Evolutionary conservation across 2,113 vertebrate species (phyloP), one percentile per base, ranked within the genome.

Genomic region (Nerophis ophidion): DNA sequence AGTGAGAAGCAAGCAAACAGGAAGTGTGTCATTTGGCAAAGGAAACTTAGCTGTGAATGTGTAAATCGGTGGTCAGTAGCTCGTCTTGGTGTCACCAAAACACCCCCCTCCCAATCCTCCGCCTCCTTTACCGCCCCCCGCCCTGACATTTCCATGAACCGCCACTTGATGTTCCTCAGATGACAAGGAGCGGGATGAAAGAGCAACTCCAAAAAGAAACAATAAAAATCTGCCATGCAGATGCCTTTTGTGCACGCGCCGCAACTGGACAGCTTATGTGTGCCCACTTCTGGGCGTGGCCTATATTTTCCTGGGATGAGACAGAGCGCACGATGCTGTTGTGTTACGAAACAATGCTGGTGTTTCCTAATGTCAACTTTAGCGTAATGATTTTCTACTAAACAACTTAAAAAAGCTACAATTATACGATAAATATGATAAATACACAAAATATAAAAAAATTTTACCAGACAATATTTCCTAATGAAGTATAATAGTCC

Each of bases 141-240:
- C 58, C 17, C 44, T 82, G 81, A 80, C 80, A 65, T 76, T 65
- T 71, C 68, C 49, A 57, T 82, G 84, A 86, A 80, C 81, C 76
- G 17, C 44, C 52, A 42, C 76, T 58, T 71, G 80, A 81, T 79
- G 80, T 75, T 76, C 59, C 58, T 86, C 84, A 63, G 74, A 81
- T 76, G 80, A 74, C 26, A 51, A 72, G 61, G 56, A 49, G 50
- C 53, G 4, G 68, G 71, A 82, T 75, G 69, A 77, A 81, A 79
- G 74, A 71, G 19, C 19, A 64, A 55, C 57, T 70, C 34, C 19
- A 48, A 60, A 56, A 46, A 67, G 76, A 74, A 82, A 76, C 72
- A 72, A 81, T 60, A 45, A 57, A 80, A 78, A 79, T 87, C 80
- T 85, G 85, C 42, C 12, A 4, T 45, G 59, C 85, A 87, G 78